Evolutionary conservation across 2,113 vertebrate species (phyloP).

Genomic region (Nycticebus coucang): DNA sequence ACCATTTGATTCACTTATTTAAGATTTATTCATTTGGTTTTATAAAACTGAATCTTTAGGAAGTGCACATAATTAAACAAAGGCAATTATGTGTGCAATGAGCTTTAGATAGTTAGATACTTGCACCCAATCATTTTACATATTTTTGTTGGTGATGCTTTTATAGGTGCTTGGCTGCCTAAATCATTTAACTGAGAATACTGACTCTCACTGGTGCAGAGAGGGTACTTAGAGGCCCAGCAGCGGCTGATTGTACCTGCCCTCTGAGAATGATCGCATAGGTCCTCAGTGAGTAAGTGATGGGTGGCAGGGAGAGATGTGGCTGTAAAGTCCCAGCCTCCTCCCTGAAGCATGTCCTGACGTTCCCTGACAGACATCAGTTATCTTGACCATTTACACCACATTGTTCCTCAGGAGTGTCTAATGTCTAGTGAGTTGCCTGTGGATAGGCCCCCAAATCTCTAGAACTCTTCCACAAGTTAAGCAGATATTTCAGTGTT

Average conservation of each 20-base stretch:
- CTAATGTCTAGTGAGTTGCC: not conserved
- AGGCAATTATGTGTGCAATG: not conserved
- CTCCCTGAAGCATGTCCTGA: not conserved
- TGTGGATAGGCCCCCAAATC: not conserved
- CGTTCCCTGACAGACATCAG: not conserved
- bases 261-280: not conserved
- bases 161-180: not conserved
- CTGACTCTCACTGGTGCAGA: not conserved
- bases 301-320: not conserved
- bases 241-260: rapidly evolving
- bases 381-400: not conserved
- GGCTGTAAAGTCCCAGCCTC: not conserved
- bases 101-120: not conserved
- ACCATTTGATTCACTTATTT: not conserved
- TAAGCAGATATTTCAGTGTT: not conserved
- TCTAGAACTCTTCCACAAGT: not conserved
- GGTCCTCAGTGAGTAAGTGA: not conserved
- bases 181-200: not conserved
- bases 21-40: not conserved
- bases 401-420: not conserved
- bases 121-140: not conserved
- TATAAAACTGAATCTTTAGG: not conserved
- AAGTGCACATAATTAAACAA: not conserved
- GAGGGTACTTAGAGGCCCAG: not conserved
- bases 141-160: not conserved